These are phyloP conservation scores for Amyelois transitella DNA, from an alignment of 1,140 invertebrate species.

Conservation along the genomic window DNA sequence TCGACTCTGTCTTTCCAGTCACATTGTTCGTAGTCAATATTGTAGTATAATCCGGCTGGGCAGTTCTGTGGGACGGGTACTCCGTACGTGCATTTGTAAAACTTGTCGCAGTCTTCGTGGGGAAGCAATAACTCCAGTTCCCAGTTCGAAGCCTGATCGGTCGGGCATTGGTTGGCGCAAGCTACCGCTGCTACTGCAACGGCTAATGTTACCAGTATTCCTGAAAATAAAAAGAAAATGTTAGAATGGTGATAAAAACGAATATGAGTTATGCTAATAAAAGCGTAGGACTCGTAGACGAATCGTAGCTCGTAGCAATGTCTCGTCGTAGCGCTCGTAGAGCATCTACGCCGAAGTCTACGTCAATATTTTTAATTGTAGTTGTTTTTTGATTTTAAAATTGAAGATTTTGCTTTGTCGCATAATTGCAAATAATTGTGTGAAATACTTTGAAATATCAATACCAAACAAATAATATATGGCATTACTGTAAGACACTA, in stretches of 20 bases:
- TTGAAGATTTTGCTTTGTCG: too few relatives aligned
- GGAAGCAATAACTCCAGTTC: slow-evolving; percentile 42
- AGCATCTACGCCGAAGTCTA: too few relatives aligned
- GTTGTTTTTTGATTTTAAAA: too few relatives aligned
- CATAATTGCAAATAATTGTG: too few relatives aligned
- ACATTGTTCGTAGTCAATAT: slow-evolving; percentile 68
- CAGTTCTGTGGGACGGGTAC: slow-evolving; percentile 67
- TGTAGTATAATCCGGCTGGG: slow-evolving; percentile 73
- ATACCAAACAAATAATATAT: too few relatives aligned
- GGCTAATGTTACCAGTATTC: slow-evolving; percentile 14
- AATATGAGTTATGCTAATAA: not conserved
- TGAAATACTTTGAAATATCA: too few relatives aligned
- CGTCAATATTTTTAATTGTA: too few relatives aligned
- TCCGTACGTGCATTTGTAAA: slow-evolving; percentile 75
- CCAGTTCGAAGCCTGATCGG: slow-evolving; percentile 35
- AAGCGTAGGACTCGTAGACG: not conserved
- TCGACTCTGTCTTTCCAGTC: slow-evolving; percentile 73
- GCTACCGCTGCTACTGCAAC: slow-evolving; percentile 12
- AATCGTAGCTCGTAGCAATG: too few relatives aligned
- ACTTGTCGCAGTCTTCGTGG: slow-evolving; percentile 75
- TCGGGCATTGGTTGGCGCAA: slow-evolving; percentile 27
- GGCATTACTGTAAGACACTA: too few relatives aligned
- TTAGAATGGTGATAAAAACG: not conserved
- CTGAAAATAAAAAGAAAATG: slow-evolving; percentile 8
- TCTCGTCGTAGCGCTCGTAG: too few relatives aligned